A percentile compares a stretch with the other conserved stretches of the same genome.
Conservation (phyloP, 2,888 invertebrate species). For the Dasypogon diadema region DNA sequence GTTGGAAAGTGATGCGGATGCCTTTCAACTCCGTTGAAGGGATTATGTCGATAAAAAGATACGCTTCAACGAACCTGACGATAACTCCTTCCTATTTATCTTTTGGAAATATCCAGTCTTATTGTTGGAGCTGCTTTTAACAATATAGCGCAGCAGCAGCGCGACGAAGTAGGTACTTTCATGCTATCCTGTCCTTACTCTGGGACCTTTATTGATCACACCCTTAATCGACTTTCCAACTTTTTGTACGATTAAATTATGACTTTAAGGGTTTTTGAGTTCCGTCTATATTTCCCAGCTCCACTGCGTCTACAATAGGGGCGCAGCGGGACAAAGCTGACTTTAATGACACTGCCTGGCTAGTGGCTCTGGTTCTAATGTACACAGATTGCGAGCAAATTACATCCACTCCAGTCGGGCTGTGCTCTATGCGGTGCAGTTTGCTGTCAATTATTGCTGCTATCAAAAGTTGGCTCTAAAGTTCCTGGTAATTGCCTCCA, state of each 20-base stretch:
- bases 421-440: no score
- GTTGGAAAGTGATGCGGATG: background rate
- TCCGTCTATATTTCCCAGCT: no score
- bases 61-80: background rate
- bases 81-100: constrained; percentile 9
- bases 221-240: background rate
- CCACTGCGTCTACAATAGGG: no score
- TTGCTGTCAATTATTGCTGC: no score
- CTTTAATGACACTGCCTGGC: no score
- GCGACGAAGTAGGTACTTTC: background rate
- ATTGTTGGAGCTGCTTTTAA: background rate
- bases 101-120: background rate
- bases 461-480: background rate
- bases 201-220: constrained; percentile 1
- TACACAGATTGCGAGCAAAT: no score
- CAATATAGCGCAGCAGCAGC: background rate
- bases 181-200: background rate
- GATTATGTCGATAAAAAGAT: constrained; percentile 19
- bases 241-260: constrained; percentile 10
- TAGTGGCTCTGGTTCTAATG: no score
- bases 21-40: constrained; percentile 11
- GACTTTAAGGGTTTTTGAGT: no score
- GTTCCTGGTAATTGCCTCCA: constrained; percentile 3
- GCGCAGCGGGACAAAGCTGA: no score
- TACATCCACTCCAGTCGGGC: no score